Percentiles rank a stretch among this genome's conserved stretches.
Evolutionary conservation across 2,888 invertebrate genomes (phyloP).

Genomic region (Atrina japonica): DNA sequence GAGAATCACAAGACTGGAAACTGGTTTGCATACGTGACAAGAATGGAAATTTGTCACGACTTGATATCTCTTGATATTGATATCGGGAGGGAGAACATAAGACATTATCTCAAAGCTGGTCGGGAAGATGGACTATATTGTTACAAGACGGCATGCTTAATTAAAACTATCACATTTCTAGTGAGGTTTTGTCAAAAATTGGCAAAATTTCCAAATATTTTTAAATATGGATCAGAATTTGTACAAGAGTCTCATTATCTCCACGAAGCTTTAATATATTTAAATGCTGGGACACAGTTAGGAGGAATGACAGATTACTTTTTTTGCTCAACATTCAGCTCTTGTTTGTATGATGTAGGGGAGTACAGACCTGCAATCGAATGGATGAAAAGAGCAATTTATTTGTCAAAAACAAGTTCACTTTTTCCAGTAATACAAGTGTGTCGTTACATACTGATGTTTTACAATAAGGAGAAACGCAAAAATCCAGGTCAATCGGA

Average conservation of each 20-base stretch:
- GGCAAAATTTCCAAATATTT: not conserved
- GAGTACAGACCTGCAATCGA: constrained; percentile 1
- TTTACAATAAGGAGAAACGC: too few species aligned
- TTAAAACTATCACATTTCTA: too few species aligned
- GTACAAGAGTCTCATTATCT: not conserved
- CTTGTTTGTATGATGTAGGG: not conserved
- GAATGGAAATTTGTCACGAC: not conserved
- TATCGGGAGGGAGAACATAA: too few species aligned
- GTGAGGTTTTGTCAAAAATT: not conserved
- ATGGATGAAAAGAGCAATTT: constrained; percentile 8
- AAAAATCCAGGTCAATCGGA: too few species aligned
- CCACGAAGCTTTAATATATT: not conserved
- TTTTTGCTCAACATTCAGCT: not conserved
- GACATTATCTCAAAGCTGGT: too few species aligned
- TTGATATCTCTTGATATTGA: not conserved
- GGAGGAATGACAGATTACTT: not conserved
- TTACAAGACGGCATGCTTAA: too few species aligned
- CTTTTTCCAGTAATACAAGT: not conserved
- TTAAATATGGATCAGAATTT: not conserved
- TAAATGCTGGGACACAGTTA: not conserved
- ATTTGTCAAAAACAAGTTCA: not conserved
- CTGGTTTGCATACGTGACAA: not conserved
- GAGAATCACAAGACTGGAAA: not conserved
- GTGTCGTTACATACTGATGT: not conserved
- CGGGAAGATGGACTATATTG: too few species aligned